These are phyloP conservation scores for Crossocerus cetratus DNA, from an alignment of 2,888 invertebrate genomes.

Conservation along the genomic window DNA sequence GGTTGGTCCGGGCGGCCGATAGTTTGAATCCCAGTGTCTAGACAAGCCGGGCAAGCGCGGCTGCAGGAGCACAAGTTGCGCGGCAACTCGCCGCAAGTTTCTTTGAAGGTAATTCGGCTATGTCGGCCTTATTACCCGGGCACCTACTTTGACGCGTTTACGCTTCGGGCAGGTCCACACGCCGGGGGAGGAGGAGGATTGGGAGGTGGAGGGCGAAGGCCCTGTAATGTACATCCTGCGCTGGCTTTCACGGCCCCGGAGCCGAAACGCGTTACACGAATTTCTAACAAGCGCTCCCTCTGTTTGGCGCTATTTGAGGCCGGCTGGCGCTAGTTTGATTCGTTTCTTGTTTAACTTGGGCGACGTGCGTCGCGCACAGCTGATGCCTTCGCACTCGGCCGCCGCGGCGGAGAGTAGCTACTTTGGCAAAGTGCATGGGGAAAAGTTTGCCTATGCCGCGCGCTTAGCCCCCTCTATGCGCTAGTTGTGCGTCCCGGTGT, in stretches of 20 bases:
- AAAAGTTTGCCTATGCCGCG: too few relatives aligned
- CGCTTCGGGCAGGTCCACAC: slow-evolving; percentile 8
- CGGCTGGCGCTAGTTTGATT: slow-evolving; percentile 34
- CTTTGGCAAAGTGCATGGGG: too few relatives aligned
- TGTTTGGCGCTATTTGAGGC: slow-evolving; percentile 35
- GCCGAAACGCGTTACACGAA: slow-evolving; percentile 35
- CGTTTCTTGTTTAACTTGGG: slow-evolving; percentile 46
- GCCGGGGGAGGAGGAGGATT: background rate
- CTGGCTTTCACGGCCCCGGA: slow-evolving; percentile 18
- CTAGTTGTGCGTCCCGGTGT: too few relatives aligned
- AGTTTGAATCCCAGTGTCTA: slow-evolving; percentile 18
- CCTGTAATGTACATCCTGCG: slow-evolving; percentile 2
- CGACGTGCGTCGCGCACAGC: background rate
- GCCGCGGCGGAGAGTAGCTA: too few relatives aligned
- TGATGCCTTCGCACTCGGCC: slow-evolving; percentile 3
- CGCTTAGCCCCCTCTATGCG: too few relatives aligned
- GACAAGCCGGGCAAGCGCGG: slow-evolving; percentile 16
- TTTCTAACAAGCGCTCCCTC: slow-evolving; percentile 30
- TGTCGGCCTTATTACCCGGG: slow-evolving; percentile 45
- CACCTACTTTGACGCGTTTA: slow-evolving; percentile 50
- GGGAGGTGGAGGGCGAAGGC: background rate
- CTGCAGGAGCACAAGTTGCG: slow-evolving; percentile 21
- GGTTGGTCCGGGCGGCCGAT: slow-evolving; percentile 9
- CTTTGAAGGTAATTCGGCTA: slow-evolving; percentile 37
- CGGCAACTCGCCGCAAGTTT: slow-evolving; percentile 43